Evolutionary conservation across 1,140 invertebrate species (phyloP).

Genomic region (Pectinophora gossypiella): DNA sequence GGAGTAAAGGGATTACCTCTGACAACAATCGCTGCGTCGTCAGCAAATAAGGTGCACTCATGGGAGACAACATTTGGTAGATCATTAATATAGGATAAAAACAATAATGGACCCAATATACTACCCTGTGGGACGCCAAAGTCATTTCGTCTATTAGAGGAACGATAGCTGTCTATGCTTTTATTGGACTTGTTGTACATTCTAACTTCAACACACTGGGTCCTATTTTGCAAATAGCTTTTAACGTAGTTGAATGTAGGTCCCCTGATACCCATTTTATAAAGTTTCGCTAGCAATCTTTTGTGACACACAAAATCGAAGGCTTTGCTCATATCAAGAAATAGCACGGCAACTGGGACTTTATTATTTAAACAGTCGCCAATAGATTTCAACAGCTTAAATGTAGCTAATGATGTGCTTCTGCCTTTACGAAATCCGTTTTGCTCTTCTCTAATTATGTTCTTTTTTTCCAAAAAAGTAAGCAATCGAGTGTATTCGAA

Average conservation of each 20-base stretch:
- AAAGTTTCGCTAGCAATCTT: not conserved
- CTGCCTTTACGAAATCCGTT: conserved; percentile 9
- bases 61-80: no score
- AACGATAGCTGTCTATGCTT: not conserved
- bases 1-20: no score
- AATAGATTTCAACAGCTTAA: not conserved
- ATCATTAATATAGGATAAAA: conserved; percentile 8
- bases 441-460: conserved; percentile 4
- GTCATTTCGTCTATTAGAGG: not conserved
- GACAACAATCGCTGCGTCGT: no score
- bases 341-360: not conserved
- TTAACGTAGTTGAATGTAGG: not conserved
- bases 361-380: not conserved
- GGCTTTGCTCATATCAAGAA: conserved; percentile 6
- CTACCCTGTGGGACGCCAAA: conserved; percentile 9
- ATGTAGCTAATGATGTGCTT: conserved; percentile 1
- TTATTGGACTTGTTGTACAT: not conserved
- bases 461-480: not conserved
- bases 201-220: conserved; percentile 3
- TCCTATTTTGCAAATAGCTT: not conserved
- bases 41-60: no score
- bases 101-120: conserved; percentile 3
- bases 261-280: conserved; percentile 5
- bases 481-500: not conserved
- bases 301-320: conserved; percentile 10